These are phyloP conservation scores for Drosophila trapezifrons DNA, from an alignment of 1,140 invertebrate genomes.

Conservation along the genomic window DNA sequence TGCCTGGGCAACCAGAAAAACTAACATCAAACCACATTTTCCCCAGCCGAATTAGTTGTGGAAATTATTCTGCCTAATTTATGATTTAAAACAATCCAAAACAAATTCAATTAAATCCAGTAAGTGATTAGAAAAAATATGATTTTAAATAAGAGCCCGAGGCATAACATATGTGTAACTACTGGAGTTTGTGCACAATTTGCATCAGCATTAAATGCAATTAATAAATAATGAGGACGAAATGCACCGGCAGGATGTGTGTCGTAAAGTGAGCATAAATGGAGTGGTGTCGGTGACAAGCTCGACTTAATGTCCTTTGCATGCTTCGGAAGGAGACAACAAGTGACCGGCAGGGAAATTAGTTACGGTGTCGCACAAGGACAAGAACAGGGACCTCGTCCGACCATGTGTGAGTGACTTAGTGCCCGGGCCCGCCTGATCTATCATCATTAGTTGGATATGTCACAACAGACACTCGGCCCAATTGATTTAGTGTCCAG, in stretches of 20 bases:
- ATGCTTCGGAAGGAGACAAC: constrained; percentile 28
- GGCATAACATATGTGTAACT: neutral
- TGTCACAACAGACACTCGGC: constrained; percentile 62
- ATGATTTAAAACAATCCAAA: constrained; percentile 15
- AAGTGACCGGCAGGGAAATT: constrained; percentile 53
- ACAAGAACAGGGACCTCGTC: constrained; percentile 15
- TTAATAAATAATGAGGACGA: constrained; percentile 48
- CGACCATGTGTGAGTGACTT: constrained; percentile 50
- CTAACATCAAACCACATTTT: constrained; percentile 12
- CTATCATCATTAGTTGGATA: constrained; percentile 64
- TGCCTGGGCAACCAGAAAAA: neutral
- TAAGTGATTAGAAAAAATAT: constrained; percentile 9
- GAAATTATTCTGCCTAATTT: constrained; percentile 44
- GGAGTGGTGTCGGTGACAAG: constrained; percentile 33
- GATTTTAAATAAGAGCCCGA: constrained; percentile 8
- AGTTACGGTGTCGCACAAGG: constrained; percentile 56
- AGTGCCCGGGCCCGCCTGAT: constrained; percentile 43
- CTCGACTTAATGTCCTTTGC: constrained; percentile 22
- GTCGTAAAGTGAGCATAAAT: constrained; percentile 12
- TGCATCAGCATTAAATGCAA: constrained; percentile 47
- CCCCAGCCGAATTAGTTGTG: constrained; percentile 22
- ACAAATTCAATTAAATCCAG: constrained; percentile 26
- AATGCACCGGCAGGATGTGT: neutral
- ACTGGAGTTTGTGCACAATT: constrained; percentile 18
- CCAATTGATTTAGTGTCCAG: constrained; percentile 61